Conservation (phyloP, 2,888 invertebrate species). For the Apodemia duryi region DNA sequence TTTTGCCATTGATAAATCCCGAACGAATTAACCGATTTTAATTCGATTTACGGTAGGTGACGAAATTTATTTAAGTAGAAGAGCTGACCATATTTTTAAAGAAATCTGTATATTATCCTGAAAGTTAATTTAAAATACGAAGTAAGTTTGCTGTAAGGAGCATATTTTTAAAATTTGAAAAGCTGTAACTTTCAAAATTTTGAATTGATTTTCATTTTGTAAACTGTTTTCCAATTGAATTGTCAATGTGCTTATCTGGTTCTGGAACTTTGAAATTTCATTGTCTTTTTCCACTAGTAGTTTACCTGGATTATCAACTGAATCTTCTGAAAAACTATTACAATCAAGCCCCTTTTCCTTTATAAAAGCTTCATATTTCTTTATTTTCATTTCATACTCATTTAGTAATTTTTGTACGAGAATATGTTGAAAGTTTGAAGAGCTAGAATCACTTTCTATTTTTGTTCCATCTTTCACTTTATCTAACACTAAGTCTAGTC, state of each 20-base stretch:
- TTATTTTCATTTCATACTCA: constrained; percentile 69
- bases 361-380: constrained; percentile 55
- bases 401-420: constrained; percentile 53
- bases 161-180: too few species aligned
- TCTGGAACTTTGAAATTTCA: constrained; percentile 39
- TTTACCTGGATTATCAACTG: constrained; percentile 22
- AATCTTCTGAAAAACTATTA: constrained; percentile 23
- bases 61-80: too few species aligned
- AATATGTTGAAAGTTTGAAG: constrained; percentile 43
- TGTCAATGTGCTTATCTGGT: not conserved
- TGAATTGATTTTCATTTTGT: constrained; percentile 32
- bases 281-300: constrained; percentile 40
- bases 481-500: constrained; percentile 51
- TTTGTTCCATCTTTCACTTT: constrained; percentile 44
- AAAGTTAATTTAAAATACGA: too few species aligned
- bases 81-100: too few species aligned
- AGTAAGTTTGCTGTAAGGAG: too few species aligned
- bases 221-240: constrained; percentile 25
- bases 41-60: too few species aligned
- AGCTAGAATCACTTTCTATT: constrained; percentile 29
- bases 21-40: too few species aligned
- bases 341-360: constrained; percentile 39
- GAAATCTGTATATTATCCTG: too few species aligned
- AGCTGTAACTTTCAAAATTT: not conserved
- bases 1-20: too few species aligned